Percentiles rank a stretch among this genome's conserved stretches.
Evolutionary conservation across 2,797 vertebrate species (phyloP).

Genomic region (Acropternis orthonyx): DNA sequence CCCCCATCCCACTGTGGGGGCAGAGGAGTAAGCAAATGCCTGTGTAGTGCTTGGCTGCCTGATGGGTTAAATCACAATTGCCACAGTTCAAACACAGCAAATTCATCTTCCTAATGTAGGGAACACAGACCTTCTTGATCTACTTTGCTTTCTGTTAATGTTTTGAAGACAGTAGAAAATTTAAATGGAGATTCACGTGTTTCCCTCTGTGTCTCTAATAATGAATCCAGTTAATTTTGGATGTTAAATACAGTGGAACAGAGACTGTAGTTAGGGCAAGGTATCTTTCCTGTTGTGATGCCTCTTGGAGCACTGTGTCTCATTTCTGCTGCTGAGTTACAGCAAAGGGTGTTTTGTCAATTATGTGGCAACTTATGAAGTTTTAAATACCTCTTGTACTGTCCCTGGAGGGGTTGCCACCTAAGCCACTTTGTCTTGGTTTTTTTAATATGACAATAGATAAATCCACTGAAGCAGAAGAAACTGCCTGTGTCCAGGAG

Average conservation of each 20-base stretch:
- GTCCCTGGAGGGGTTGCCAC: background rate
- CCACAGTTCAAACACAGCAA: background rate
- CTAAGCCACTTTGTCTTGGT: background rate
- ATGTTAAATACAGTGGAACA: background rate
- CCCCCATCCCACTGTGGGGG: background rate
- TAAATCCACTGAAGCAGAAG: background rate
- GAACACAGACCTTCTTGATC: background rate
- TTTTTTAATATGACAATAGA: background rate
- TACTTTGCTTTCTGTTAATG: background rate
- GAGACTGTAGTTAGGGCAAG: background rate
- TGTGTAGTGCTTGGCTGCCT: background rate
- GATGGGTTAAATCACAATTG: background rate
- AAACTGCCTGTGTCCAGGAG: background rate
- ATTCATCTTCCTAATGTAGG: background rate
- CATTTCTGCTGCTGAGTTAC: accelerated
- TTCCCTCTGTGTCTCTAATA: background rate
- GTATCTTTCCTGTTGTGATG: background rate
- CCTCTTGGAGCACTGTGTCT: background rate
- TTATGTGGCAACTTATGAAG: background rate
- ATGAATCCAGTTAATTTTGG: background rate
- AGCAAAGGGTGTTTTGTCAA: background rate
- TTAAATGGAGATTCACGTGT: background rate
- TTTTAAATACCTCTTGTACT: background rate
- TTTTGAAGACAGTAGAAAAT: background rate
- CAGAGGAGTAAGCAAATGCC: background rate